Conservation (phyloP, 2,113 vertebrate species). For the Pterocles orientalis region DNA sequence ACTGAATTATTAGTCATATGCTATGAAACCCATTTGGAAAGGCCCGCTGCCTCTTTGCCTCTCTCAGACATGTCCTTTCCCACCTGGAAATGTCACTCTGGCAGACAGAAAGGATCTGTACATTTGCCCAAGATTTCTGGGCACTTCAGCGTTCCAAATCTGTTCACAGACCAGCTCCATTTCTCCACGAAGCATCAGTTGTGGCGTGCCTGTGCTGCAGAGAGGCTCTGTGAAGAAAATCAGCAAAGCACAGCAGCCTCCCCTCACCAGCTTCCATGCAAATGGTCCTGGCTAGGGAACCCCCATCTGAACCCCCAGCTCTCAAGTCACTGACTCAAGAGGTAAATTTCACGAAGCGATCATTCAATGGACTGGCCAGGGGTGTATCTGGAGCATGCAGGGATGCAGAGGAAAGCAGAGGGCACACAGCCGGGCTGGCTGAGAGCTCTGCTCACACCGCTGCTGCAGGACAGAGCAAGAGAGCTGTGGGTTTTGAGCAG, state of each 20-base stretch:
- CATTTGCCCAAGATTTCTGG: background rate
- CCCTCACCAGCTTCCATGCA: background rate
- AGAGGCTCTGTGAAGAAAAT: background rate
- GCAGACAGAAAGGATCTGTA: background rate
- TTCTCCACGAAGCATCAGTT: background rate
- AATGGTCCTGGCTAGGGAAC: background rate
- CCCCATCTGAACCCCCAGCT: background rate
- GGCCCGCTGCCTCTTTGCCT: background rate
- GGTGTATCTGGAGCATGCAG: fast-evolving
- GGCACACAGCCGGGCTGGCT: background rate
- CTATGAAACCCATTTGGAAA: background rate
- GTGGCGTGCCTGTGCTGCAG: background rate
- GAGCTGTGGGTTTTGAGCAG: background rate
- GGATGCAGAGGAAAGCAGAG: background rate
- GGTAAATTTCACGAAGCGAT: background rate
- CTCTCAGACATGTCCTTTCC: background rate
- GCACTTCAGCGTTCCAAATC: background rate
- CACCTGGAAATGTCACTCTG: background rate
- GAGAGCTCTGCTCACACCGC: background rate
- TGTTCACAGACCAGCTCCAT: background rate
- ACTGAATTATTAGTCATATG: background rate
- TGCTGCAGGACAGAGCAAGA: background rate
- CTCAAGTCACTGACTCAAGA: background rate
- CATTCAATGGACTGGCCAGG: fast-evolving
- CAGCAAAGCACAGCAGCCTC: background rate